A percentile compares a stretch with the other conserved stretches of the same genome.
Evolutionary conservation across 2,888 invertebrate genomes (phyloP).

Genomic region (Oscheius onirici): DNA sequence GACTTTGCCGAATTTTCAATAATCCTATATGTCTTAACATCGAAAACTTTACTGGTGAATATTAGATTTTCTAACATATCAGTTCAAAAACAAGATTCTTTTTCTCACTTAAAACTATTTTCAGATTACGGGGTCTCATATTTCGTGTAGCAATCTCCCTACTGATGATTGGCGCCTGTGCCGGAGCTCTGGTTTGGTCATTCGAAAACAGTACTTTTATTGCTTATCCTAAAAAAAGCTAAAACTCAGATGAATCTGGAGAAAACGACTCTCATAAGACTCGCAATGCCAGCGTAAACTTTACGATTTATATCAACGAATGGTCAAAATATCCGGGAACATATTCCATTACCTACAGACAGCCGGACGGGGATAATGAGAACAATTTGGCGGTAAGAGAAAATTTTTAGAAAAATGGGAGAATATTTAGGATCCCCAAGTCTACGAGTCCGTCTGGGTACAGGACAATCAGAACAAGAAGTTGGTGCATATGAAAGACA

Average conservation of each 20-base stretch:
- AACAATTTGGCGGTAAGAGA: slow-evolving; percentile 7
- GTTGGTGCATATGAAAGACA: slow-evolving; percentile 42
- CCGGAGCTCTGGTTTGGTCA: slow-evolving; percentile 47
- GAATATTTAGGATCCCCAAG: slow-evolving; percentile 35
- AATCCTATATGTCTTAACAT: no score
- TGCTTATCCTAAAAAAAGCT: background rate
- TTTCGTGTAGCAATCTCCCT: slow-evolving; percentile 39
- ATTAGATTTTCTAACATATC: no score
- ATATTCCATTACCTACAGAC: slow-evolving; percentile 35
- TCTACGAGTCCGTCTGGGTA: slow-evolving; percentile 44
- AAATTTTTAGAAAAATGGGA: background rate
- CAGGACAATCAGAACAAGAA: slow-evolving; percentile 44
- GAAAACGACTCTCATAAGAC: slow-evolving; percentile 23
- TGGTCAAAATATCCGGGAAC: slow-evolving; percentile 42
- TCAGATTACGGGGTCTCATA: slow-evolving; percentile 37
- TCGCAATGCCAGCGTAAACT: slow-evolving; percentile 43
- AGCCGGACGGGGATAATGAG: slow-evolving; percentile 33
- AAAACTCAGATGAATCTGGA: slow-evolving; percentile 39
- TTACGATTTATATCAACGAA: slow-evolving; percentile 46
- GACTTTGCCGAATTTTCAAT: no score
- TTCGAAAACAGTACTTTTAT: slow-evolving; percentile 40
- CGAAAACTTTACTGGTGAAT: no score
- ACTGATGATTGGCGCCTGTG: slow-evolving; percentile 37
- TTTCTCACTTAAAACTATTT: no score
- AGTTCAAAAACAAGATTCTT: no score